Conservation (phyloP, 1,140 invertebrate genomes). For the Palaemon carinicauda region DNA sequence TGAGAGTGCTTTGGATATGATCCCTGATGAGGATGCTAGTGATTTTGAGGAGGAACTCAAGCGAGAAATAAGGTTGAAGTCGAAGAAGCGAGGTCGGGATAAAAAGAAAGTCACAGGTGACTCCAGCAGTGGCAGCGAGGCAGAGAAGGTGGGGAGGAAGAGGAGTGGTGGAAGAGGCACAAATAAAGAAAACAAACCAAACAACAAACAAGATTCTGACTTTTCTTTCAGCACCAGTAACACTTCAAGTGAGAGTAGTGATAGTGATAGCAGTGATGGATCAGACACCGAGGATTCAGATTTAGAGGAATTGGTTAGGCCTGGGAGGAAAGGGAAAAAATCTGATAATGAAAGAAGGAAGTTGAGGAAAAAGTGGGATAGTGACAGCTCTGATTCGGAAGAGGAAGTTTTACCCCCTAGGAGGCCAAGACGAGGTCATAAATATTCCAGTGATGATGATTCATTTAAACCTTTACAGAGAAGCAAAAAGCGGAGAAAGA, state of each 20-base stretch:
- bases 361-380: slow-evolving; percentile 23
- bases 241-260: background rate
- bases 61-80: slow-evolving; percentile 51
- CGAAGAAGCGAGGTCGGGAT: slow-evolving; percentile 11
- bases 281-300: slow-evolving; percentile 42
- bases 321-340: slow-evolving; percentile 10
- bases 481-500: slow-evolving; percentile 47
- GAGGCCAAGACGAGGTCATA: slow-evolving; percentile 36
- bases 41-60: slow-evolving; percentile 58
- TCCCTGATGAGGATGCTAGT: slow-evolving; percentile 59
- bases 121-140: slow-evolving; percentile 37
- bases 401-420: slow-evolving; percentile 33
- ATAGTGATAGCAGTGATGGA: slow-evolving; percentile 19
- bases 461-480: slow-evolving; percentile 23
- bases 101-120: slow-evolving; percentile 7
- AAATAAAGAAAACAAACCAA: slow-evolving; percentile 49
- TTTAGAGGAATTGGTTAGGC: slow-evolving; percentile 25
- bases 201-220: slow-evolving; percentile 44
- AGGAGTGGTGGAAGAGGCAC: slow-evolving; percentile 12
- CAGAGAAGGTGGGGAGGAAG: background rate
- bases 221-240: slow-evolving; percentile 23
- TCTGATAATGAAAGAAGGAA: slow-evolving; percentile 13
- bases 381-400: slow-evolving; percentile 44
- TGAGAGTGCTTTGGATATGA: slow-evolving; percentile 58
- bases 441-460: slow-evolving; percentile 53